Conservation (phyloP, 2,113 vertebrate species). For the Gorsachius goisagi region DNA sequence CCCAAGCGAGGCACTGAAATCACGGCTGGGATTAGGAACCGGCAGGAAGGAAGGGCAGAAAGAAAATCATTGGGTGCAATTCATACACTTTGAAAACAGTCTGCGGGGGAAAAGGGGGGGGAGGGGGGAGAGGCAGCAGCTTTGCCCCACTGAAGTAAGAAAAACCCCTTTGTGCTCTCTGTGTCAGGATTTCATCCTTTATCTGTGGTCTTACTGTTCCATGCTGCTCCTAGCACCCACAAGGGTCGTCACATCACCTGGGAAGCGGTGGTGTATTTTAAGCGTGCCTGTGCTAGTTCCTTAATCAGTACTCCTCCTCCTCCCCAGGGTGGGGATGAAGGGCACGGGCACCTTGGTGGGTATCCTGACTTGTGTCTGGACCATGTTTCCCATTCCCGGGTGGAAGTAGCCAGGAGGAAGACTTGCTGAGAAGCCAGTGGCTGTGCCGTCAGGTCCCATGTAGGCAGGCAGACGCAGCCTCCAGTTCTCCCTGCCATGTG, state of each 20-base stretch:
- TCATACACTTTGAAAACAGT: constrained; percentile 21
- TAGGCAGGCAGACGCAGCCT: background rate
- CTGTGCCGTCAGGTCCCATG: background rate
- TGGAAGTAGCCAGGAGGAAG: background rate
- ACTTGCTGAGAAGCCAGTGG: background rate
- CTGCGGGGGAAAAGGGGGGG: too few relatives aligned
- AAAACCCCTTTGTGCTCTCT: constrained; percentile 1
- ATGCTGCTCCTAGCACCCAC: background rate
- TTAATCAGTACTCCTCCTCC: background rate
- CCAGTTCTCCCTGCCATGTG: background rate
- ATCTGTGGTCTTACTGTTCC: background rate
- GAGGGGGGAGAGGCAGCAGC: background rate
- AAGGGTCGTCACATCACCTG: background rate
- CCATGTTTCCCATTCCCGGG: background rate
- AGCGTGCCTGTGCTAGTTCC: background rate
- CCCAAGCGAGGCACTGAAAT: constrained; percentile 24
- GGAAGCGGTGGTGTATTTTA: background rate
- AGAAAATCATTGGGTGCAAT: constrained; percentile 3
- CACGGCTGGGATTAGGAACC: background rate
- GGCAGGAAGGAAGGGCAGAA: constrained; percentile 35
- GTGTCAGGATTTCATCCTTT: background rate
- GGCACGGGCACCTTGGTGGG: background rate
- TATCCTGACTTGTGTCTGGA: background rate
- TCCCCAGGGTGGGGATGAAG: background rate
- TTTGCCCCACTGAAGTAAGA: constrained; percentile 16